Evolutionary conservation across 2,888 invertebrate genomes (phyloP), one percentile per base, ranked within the genome.

Genomic region (Mythimna ferrago): DNA sequence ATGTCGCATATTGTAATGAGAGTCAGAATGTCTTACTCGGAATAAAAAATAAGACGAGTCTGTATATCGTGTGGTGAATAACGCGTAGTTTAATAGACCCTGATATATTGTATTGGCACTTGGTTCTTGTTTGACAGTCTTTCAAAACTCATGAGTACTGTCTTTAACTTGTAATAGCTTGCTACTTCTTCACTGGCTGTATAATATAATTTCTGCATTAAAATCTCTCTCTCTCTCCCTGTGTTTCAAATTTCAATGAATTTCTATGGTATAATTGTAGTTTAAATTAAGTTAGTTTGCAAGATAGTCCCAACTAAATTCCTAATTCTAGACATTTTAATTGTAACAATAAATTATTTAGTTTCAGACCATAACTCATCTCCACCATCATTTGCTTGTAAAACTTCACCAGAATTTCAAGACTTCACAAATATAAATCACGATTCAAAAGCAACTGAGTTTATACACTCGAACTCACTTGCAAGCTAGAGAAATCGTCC

Each of bases 401-500:
- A 32, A 71, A 60, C 48, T 57, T 73, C 38, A 48, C 48, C 32
- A 57, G 16, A 41, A 63, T 73, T 63, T 57, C 57, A 63, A 48
- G 73, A 51, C 21, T 71, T 71, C 14, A 26, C 67, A 65, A 81
- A 73, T 81, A 76, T 67, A 72, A 76, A 71, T 74, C 71, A 76
- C 9, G 53, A 75, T 71, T 62, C 69, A 68, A 66, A 75, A 80
- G 71, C 76, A 77, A 66, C 64, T 73, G 84, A 81, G 85, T 82
- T 76, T 87, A 86, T 84, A 74, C 90, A 90, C 89, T 87, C 83
- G 90, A 90, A 88, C 88, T 89, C 91, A 89, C 90, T 87, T 81
- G 86, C 85, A 83, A 87, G 85, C 86, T 86, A 80, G 85, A 86
- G 86, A 82, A 90, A 80, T 85, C 89, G 86, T 76, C 89, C 84